phyloP scores from a whole-genome alignment of 2,113 vertebrate genomes.

The Salminus brasiliensis region DNA sequence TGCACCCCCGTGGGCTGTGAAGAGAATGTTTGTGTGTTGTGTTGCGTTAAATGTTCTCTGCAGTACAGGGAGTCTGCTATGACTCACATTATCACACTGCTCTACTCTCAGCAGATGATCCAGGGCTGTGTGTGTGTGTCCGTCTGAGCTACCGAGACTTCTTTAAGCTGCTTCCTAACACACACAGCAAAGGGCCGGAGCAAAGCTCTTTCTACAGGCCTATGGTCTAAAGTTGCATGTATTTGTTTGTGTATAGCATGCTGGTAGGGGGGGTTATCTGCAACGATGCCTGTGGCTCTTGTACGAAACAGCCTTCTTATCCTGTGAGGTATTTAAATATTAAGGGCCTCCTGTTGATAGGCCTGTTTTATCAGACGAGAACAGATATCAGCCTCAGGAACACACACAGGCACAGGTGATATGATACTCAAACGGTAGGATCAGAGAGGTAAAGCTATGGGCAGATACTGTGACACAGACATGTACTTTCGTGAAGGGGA shows the following conservation, averaged over 20 bases:
- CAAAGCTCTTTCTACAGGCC: neutral
- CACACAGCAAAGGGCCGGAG: neutral
- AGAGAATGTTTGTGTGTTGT: slow-evolving; percentile 18
- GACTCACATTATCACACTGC: slow-evolving; percentile 5
- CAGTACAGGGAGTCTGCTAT: neutral
- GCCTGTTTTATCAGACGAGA: slow-evolving; percentile 11
- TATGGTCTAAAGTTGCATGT: neutral
- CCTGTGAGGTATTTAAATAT: slow-evolving; percentile 30
- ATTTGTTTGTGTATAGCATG: neutral
- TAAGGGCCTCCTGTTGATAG: slow-evolving; percentile 24
- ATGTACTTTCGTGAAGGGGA: neutral
- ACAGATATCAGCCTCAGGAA: slow-evolving; percentile 20
- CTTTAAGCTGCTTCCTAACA: neutral
- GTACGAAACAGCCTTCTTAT: neutral
- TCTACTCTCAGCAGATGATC: neutral
- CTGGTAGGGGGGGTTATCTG: neutral
- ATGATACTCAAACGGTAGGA: slow-evolving; percentile 20
- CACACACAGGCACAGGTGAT: slow-evolving; percentile 8
- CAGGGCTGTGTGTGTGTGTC: neutral
- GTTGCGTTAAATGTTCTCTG: slow-evolving; percentile 10
- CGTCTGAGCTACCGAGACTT: neutral
- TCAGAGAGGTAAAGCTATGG: neutral
- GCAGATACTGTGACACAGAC: slow-evolving; percentile 9
- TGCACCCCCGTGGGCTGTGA: slow-evolving; percentile 4
- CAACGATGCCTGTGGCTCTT: neutral